A percentile compares a stretch with the other conserved stretches of the same genome.
Evolutionary conservation across 2,797 vertebrate genomes (phyloP).

Genomic region (Enteromius radiatus): DNA sequence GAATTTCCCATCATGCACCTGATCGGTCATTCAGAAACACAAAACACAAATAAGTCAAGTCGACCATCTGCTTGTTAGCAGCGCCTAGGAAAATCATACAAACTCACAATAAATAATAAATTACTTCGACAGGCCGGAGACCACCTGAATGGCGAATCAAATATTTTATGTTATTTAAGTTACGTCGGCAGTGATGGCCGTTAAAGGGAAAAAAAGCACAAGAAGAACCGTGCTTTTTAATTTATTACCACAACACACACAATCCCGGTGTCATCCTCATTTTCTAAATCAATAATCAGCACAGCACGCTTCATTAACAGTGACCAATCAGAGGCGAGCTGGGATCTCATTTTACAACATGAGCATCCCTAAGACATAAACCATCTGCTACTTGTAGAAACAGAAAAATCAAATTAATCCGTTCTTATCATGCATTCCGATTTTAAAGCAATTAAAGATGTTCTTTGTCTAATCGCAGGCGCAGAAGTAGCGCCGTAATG

Average conservation of each 20-base stretch:
- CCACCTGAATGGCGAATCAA: constrained; percentile 96
- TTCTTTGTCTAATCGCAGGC: constrained; percentile 99
- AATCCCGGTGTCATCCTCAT: constrained; percentile 99
- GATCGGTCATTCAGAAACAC: constrained; percentile 99
- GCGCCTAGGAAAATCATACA: constrained; percentile 90
- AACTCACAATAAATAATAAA: constrained; percentile 92
- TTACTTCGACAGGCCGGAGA: constrained; percentile 94
- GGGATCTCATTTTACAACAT: constrained; percentile 99
- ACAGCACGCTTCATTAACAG: constrained; percentile 99
- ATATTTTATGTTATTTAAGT: constrained; percentile 97
- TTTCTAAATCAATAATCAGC: constrained; percentile 99
- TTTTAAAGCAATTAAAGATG: constrained; percentile 99
- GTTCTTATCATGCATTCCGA: constrained; percentile 99
- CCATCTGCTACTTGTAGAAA: constrained; percentile 99
- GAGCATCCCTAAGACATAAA: constrained; percentile 99
- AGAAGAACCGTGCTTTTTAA: constrained; percentile 88
- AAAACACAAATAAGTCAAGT: constrained; percentile 99
- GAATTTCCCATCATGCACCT: constrained; percentile 99
- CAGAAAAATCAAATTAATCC: constrained; percentile 99
- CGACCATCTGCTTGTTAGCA: constrained; percentile 99
- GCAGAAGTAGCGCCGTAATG: constrained; percentile 98
- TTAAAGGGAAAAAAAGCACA: constrained; percentile 67
- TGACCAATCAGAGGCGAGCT: constrained; percentile 99
- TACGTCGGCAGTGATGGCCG: constrained; percentile 84
- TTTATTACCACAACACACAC: constrained; percentile 98